Conservation (phyloP, 2,113 vertebrate species). For the Siniperca chuatsi region DNA sequence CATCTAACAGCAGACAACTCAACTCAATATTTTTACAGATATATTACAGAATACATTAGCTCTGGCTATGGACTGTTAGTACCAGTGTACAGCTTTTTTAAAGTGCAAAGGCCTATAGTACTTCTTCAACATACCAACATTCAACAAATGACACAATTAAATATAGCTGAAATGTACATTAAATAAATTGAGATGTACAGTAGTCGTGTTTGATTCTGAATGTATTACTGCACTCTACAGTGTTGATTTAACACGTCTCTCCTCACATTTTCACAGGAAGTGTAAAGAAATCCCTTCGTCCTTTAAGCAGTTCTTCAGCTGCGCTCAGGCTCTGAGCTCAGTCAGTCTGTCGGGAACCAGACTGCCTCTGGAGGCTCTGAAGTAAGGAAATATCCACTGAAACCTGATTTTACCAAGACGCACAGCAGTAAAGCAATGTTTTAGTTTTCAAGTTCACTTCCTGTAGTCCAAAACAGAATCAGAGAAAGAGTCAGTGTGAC, state of each 20-base stretch:
- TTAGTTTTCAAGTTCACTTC: no score
- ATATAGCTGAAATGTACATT: neutral
- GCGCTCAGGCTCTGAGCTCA: conserved; percentile 88
- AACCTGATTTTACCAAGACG: neutral
- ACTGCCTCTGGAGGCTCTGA: conserved; percentile 93
- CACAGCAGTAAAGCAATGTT: no score
- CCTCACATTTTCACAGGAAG: conserved; percentile 84
- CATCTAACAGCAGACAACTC: neutral
- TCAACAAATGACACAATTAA: neutral
- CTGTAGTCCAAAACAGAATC: neutral
- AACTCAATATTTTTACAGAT: neutral
- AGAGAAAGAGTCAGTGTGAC: neutral
- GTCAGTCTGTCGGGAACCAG: conserved; percentile 94
- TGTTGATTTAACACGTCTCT: neutral
- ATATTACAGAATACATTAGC: neutral
- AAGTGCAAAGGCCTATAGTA: neutral
- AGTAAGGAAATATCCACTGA: conserved; percentile 84
- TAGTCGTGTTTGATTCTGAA: neutral
- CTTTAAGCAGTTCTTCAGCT: conserved; percentile 97
- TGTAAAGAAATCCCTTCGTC: conserved; percentile 90
- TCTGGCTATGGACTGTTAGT: neutral
- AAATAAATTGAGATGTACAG: neutral
- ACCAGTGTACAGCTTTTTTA: no score
- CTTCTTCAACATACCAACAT: neutral
- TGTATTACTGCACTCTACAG: neutral